Evolutionary conservation across 2,797 vertebrate genomes (phyloP).

Genomic region (Meda fulgida): DNA sequence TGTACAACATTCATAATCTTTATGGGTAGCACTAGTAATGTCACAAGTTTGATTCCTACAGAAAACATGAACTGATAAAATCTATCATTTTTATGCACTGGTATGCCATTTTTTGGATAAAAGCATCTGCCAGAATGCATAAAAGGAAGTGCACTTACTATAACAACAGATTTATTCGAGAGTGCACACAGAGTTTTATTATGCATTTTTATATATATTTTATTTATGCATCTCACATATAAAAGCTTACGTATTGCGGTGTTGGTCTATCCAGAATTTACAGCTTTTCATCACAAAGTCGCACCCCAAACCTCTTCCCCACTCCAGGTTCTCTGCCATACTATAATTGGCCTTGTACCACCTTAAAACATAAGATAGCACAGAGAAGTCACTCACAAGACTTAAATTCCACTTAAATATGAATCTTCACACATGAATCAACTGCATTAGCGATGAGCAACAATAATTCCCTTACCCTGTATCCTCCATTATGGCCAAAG

Average conservation of each 20-base stretch:
- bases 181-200: neutral
- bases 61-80: neutral
- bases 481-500: constrained; percentile 97
- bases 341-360: constrained; percentile 98
- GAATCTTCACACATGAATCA: neutral
- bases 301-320: constrained; percentile 92
- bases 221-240: neutral
- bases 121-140: neutral
- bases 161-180: neutral
- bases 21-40: neutral
- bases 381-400: neutral
- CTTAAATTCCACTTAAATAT: neutral
- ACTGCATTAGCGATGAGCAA: neutral
- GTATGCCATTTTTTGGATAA: neutral
- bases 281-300: constrained; percentile 97
- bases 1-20: neutral
- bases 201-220: neutral
- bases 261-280: constrained; percentile 94
- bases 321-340: constrained; percentile 93
- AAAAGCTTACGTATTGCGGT: constrained; percentile 82
- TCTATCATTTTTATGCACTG: neutral
- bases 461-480: constrained; percentile 82
- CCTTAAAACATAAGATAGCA: constrained; percentile 69
- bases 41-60: neutral
- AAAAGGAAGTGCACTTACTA: neutral